Conservation (phyloP, 2,888 invertebrate species). For the Scrobipalpa atriplicella region DNA sequence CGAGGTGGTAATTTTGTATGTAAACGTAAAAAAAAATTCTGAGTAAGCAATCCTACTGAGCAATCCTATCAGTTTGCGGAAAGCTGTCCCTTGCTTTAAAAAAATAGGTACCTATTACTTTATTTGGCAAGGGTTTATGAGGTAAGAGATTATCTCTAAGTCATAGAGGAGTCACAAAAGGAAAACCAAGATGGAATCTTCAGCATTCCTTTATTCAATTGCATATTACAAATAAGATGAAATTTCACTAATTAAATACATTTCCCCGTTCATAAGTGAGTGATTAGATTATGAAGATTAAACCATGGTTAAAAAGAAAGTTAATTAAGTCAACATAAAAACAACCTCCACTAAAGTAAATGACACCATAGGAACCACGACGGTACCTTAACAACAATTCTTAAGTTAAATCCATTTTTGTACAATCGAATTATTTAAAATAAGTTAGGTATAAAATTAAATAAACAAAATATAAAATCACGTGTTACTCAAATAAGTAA, state of each 20-base stretch:
- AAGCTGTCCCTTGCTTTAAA: too few species aligned
- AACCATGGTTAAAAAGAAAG: background rate
- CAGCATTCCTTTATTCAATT: conserved; percentile 62
- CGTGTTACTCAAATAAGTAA: conserved; percentile 10
- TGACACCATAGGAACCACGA: background rate
- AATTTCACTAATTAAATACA: conserved; percentile 44
- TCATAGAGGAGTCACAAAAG: background rate
- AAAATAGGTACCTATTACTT: too few species aligned
- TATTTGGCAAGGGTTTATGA: too few species aligned
- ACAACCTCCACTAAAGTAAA: background rate
- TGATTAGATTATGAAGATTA: background rate
- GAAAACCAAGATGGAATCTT: conserved; percentile 37
- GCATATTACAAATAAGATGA: conserved; percentile 53
- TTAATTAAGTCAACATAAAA: background rate
- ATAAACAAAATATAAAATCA: conserved; percentile 16
- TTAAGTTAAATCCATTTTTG: background rate
- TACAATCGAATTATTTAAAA: conserved; percentile 1
- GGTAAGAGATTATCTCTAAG: too few species aligned
- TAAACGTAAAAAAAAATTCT: too few species aligned
- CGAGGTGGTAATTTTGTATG: too few species aligned
- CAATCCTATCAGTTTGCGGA: too few species aligned
- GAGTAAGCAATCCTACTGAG: too few species aligned
- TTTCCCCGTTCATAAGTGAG: conserved; percentile 34
- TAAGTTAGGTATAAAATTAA: conserved; percentile 1
- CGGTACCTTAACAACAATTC: background rate